These are phyloP conservation scores for Pecten maximus DNA, from an alignment of 2,888 invertebrate genomes.

Conservation along the genomic window DNA sequence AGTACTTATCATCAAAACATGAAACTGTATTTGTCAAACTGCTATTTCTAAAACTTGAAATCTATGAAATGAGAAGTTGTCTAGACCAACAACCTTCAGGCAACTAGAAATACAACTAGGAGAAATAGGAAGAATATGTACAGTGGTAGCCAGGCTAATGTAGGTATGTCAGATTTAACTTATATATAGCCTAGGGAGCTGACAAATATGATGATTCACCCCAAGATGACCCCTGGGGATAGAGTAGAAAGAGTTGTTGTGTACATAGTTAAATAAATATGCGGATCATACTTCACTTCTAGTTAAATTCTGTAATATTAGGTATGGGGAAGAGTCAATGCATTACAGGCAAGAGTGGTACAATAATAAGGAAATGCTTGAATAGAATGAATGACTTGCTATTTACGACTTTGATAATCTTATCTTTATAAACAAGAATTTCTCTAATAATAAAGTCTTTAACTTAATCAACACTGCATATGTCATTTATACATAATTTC, in stretches of 20 bases:
- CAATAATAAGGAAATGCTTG: too few species aligned
- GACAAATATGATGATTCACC: constrained; percentile 24
- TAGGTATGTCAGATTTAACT: background rate
- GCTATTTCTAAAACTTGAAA: background rate
- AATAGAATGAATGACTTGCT: too few species aligned
- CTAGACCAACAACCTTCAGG: background rate
- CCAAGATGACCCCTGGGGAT: background rate
- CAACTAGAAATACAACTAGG: background rate
- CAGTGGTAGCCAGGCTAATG: background rate
- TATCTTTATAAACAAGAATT: too few species aligned
- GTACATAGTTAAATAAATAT: constrained; percentile 16
- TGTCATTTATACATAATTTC: too few species aligned
- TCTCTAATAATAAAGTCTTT: too few species aligned
- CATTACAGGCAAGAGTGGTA: too few species aligned
- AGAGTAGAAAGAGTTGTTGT: background rate
- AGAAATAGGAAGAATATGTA: background rate
- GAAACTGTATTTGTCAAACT: background rate
- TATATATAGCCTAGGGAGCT: background rate
- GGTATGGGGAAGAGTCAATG: too few species aligned
- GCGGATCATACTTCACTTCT: background rate
- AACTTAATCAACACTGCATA: too few species aligned
- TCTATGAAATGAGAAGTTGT: background rate
- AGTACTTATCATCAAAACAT: too few species aligned
- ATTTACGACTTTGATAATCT: too few species aligned
- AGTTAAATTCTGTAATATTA: too few species aligned